Base-by-base conservation (phyloP, 1,140 invertebrate species). In the Phymorhynchus buccinoides region DNA sequence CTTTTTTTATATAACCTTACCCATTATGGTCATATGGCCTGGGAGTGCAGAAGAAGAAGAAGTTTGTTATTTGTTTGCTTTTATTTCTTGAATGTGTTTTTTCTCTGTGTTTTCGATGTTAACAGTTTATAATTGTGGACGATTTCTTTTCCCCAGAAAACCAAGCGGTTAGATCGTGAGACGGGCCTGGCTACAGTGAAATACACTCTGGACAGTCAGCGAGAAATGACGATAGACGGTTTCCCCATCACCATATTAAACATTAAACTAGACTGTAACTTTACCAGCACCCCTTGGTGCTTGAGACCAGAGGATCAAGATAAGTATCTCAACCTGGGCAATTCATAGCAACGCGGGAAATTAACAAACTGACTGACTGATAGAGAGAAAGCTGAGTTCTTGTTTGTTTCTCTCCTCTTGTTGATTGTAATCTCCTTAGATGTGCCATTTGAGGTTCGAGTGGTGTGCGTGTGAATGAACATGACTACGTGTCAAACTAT, bases 221-320 rank as follows among this genome's bases (percentile, higher is more conserved):
- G 96, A 85, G 94, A 95, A 56, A 90, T 98, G 71, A 94, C 94
- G 6, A 96, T 99, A 84, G 96, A 97, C 89, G 94, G 94, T 16
- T 94, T 95, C 39, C 93, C 94, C 3, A 92, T 96, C 30, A 96
- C 95, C 12, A 94, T 99, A 9, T 88, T 98, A 0, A 98, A 98
- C 93, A 96, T 99, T 75, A 94, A 95, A 86, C 93, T 99, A 48
- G 92, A 95, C 68, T 99, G 98, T 94, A 95, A 99, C 94, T 94
- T 95, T 88, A 94, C 93, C 16, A 92, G 95, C 48, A 99, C 98
- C 30, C 98, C 98, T 1, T 99, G 98, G 98, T 99, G 98, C 87
- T 80, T 90, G 18, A 85, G 88, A 14, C 81, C 88, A 22, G 87
- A 90, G 37, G 89, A 91, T 66, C 90, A 91, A 37, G 68, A 80